These are phyloP conservation scores for Cololabis saira DNA, from an alignment of 2,113 vertebrate species.

Conservation along the genomic window DNA sequence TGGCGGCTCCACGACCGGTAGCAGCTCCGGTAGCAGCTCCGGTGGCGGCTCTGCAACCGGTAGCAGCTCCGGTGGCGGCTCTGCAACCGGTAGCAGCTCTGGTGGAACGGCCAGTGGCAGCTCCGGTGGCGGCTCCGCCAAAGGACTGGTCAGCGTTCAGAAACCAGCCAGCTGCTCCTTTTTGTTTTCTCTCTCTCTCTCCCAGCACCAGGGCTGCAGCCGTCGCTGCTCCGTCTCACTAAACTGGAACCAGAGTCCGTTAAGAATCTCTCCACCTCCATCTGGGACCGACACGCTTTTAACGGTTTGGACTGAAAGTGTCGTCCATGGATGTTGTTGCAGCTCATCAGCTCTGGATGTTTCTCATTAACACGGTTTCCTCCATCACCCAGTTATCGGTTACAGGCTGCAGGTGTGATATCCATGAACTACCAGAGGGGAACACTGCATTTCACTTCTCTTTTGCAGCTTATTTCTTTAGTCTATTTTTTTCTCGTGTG, in stretches of 20 bases:
- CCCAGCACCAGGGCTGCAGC: background rate
- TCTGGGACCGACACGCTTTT: slow-evolving; percentile 2
- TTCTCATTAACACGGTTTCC: background rate
- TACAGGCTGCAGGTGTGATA: background rate
- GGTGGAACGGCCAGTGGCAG: too few species aligned
- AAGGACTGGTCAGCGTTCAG: too few species aligned
- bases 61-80: too few species aligned
- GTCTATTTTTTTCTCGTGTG: slow-evolving; percentile 39
- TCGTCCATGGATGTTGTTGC: slow-evolving; percentile 11
- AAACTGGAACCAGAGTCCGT: slow-evolving; percentile 29
- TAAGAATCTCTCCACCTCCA: slow-evolving; percentile 4
- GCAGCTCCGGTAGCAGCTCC: too few species aligned
- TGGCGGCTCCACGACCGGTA: too few species aligned
- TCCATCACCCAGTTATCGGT: slow-evolving; percentile 5
- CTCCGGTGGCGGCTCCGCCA: too few species aligned
- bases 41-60: too few species aligned
- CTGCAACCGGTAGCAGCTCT: too few species aligned
- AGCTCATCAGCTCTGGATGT: slow-evolving; percentile 6
- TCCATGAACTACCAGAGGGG: slow-evolving; percentile 1
- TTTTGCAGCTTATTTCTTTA: slow-evolving; percentile 45
- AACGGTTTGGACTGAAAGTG: slow-evolving; percentile 7
- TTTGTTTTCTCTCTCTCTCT: background rate
- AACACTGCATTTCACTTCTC: slow-evolving; percentile 65
- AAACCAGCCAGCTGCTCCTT: slow-evolving; percentile 17
- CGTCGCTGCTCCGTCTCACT: slow-evolving; percentile 5